Evolutionary conservation across 2,888 invertebrate genomes (phyloP).

Genomic region (Busseola fusca): DNA sequence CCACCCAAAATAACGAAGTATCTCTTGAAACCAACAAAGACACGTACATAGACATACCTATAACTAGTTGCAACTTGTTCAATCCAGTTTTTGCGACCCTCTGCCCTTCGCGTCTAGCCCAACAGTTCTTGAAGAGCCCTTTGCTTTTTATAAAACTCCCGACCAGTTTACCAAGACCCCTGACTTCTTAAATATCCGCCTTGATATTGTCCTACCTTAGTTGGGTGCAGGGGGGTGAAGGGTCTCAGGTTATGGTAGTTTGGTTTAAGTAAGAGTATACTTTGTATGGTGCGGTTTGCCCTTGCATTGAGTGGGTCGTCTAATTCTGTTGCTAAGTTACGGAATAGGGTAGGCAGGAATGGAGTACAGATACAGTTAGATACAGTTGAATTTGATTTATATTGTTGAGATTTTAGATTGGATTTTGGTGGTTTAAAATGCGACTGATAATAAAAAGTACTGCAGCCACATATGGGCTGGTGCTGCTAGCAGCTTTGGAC

Average conservation of each 20-base stretch:
- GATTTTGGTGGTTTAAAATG: not conserved
- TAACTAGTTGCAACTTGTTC: slow-evolving; percentile 53
- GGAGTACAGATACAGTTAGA: too few relatives aligned
- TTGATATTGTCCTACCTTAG: slow-evolving; percentile 3
- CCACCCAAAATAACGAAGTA: slow-evolving; percentile 1
- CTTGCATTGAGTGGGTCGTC: slow-evolving; percentile 59
- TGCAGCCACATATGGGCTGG: too few relatives aligned
- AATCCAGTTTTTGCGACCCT: slow-evolving; percentile 83
- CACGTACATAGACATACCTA: slow-evolving; percentile 17
- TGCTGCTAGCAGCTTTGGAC: too few relatives aligned
- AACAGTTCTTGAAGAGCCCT: slow-evolving; percentile 81
- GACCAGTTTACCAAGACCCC: slow-evolving; percentile 68
- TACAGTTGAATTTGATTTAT: slow-evolving; percentile 6
- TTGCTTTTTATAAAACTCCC: slow-evolving; percentile 79
- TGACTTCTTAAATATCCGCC: slow-evolving; percentile 32
- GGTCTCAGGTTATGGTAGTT: slow-evolving; percentile 11
- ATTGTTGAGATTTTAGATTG: slow-evolving; percentile 1
- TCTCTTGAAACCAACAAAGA: slow-evolving; percentile 6
- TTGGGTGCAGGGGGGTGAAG: slow-evolving; percentile 30
- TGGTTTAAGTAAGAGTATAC: slow-evolving; percentile 65
- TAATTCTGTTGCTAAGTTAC: slow-evolving; percentile 67
- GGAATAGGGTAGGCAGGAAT: slow-evolving; percentile 36
- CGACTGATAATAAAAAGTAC: not conserved
- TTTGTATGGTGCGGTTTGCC: slow-evolving; percentile 67
- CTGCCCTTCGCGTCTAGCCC: slow-evolving; percentile 84